Evolutionary conservation across 2,888 invertebrate species (phyloP).

Genomic region (Carterocephalus palaemon): DNA sequence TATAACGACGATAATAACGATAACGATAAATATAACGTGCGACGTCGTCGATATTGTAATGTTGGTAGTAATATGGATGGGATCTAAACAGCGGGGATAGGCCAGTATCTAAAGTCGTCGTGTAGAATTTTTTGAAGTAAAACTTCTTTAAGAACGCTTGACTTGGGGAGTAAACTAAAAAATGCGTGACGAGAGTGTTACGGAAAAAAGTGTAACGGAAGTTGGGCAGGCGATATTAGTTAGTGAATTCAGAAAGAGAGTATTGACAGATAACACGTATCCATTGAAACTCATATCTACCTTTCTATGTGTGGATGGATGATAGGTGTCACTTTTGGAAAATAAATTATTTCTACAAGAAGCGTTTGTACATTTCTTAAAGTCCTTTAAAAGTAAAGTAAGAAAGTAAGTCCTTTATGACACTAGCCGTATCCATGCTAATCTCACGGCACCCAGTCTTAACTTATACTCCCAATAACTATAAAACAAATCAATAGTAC

Average conservation of each 20-base stretch:
- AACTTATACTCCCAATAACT: constrained; percentile 57
- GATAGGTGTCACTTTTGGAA: too few species aligned
- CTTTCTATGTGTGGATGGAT: background rate
- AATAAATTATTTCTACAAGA: too few species aligned
- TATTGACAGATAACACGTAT: background rate
- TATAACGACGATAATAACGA: constrained; percentile 75
- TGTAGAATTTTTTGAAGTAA: background rate
- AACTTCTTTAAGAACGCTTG: too few species aligned
- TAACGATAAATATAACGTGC: constrained; percentile 70
- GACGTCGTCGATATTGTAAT: constrained; percentile 46
- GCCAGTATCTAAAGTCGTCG: background rate
- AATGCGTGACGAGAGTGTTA: too few species aligned
- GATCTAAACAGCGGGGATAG: constrained; percentile 26
- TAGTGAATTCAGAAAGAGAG: background rate
- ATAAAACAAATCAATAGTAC: constrained; percentile 62
- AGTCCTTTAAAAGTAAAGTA: constrained; percentile 1
- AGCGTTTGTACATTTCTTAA: background rate
- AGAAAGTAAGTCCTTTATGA: too few species aligned
- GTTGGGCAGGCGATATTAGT: background rate
- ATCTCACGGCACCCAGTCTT: constrained; percentile 32
- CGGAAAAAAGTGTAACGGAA: too few species aligned
- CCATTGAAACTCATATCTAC: background rate
- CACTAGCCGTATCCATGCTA: constrained; percentile 29
- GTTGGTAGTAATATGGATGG: constrained; percentile 37
- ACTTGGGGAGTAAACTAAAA: too few species aligned